These are phyloP conservation scores for Bombylius major DNA, from an alignment of 2,888 invertebrate species.

Conservation along the genomic window DNA sequence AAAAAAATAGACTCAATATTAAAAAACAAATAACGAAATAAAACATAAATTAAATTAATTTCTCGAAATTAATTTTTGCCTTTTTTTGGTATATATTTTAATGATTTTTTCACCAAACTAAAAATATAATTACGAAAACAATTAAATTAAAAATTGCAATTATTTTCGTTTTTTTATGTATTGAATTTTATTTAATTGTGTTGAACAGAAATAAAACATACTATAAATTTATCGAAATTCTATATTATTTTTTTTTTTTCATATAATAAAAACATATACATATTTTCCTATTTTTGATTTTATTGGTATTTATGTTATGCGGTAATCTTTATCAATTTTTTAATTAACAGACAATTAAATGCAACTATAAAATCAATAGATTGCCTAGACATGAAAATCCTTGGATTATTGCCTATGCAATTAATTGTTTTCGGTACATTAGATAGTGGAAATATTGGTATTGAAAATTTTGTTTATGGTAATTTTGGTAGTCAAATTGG, in stretches of 20 bases:
- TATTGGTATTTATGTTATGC: background rate
- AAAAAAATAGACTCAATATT: no score
- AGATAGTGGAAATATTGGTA: conserved; percentile 1
- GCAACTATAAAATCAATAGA: conserved; percentile 31
- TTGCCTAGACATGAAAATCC: conserved; percentile 33
- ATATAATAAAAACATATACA: background rate
- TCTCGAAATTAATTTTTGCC: no score
- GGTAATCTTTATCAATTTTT: background rate
- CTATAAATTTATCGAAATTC: no score
- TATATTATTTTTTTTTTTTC: background rate
- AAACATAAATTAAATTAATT: no score
- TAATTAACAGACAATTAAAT: conserved; percentile 30
- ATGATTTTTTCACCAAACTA: no score
- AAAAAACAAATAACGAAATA: no score
- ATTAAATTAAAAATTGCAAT: no score
- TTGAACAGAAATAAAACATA: no score
- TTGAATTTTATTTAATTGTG: no score
- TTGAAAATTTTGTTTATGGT: background rate
- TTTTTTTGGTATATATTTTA: no score
- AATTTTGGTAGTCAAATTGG: background rate
- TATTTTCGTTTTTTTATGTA: no score
- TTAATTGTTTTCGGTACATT: conserved; percentile 36
- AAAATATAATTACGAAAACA: no score
- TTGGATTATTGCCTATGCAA: conserved; percentile 34
- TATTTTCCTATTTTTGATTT: background rate